Evolutionary conservation across 2,113 vertebrate genomes (phyloP).

Genomic region (Dunckerocampus dactyliophorus): DNA sequence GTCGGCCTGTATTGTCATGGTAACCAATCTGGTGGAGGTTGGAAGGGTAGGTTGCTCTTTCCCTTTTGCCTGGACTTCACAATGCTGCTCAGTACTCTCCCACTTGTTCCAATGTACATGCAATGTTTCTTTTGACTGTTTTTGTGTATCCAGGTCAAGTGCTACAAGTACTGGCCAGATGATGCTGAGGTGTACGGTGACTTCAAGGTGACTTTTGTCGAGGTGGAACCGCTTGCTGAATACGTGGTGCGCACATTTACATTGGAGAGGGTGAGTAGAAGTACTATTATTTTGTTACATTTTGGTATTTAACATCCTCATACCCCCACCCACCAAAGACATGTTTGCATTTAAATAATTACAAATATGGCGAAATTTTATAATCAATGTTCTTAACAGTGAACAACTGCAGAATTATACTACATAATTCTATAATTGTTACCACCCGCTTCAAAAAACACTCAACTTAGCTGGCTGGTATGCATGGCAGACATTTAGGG

Average conservation of each 20-base stretch:
- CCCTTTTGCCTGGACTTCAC: not conserved
- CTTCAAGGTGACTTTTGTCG: constrained; percentile 95
- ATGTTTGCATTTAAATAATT: too few relatives aligned
- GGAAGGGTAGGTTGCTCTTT: constrained; percentile 83
- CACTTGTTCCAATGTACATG: too few relatives aligned
- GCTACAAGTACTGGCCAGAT: constrained; percentile 98
- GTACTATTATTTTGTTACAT: too few relatives aligned
- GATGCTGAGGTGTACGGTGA: constrained; percentile 96
- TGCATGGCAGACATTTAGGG: too few relatives aligned
- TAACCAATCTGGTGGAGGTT: constrained; percentile 98
- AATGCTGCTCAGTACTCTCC: not conserved
- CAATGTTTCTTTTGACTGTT: not conserved
- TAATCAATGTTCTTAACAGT: too few relatives aligned
- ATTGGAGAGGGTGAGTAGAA: constrained; percentile 85
- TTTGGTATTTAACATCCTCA: too few relatives aligned
- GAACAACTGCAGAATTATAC: too few relatives aligned
- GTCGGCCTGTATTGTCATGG: constrained; percentile 97
- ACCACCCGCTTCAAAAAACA: too few relatives aligned
- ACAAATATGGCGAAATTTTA: too few relatives aligned
- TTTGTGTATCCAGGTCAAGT: constrained; percentile 82
- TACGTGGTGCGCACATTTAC: constrained; percentile 97
- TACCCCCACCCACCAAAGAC: too few relatives aligned
- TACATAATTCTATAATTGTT: too few relatives aligned
- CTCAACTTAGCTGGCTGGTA: too few relatives aligned
- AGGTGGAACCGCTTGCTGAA: constrained; percentile 94